Percentiles rank a stretch among this genome's conserved stretches.
phyloP scores from a whole-genome alignment of 1,140 invertebrate genomes.

The Acromyrmex echinatior region DNA sequence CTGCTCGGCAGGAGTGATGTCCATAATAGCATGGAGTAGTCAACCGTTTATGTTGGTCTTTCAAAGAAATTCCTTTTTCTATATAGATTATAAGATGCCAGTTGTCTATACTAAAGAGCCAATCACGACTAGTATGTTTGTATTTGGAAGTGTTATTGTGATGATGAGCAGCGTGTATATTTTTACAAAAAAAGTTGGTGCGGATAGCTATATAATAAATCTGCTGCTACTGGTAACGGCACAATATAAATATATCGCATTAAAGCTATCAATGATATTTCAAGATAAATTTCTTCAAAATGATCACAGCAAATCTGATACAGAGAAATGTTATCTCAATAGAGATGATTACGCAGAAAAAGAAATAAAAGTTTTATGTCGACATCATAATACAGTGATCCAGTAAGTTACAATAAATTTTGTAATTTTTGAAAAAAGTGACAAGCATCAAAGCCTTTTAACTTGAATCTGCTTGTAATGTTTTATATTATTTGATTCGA shows the following conservation, averaged over 20 bases:
- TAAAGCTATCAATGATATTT: slow-evolving; percentile 28
- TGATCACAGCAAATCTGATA: not conserved
- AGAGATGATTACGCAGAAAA: not conserved
- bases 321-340: no score
- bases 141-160: slow-evolving; percentile 5
- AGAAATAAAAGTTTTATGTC: slow-evolving; percentile 17
- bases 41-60: not conserved
- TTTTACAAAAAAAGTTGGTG: slow-evolving; percentile 20
- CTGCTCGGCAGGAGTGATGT: not conserved
- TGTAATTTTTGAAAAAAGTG: not conserved
- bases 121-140: not conserved
- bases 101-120: not conserved
- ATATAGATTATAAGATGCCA: slow-evolving; percentile 22
- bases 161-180: not conserved
- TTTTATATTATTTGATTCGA: no score
- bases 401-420: slow-evolving; percentile 1
- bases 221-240: slow-evolving; percentile 14
- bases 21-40: not conserved
- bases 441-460: not conserved
- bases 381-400: slow-evolving; percentile 17
- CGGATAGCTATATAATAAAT: slow-evolving; percentile 36
- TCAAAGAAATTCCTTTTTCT: not conserved
- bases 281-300: not conserved
- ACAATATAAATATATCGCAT: slow-evolving; percentile 29
- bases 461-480: not conserved